Base-by-base conservation (phyloP, 2,888 invertebrate species). In the Drosophila subquinaria region DNA sequence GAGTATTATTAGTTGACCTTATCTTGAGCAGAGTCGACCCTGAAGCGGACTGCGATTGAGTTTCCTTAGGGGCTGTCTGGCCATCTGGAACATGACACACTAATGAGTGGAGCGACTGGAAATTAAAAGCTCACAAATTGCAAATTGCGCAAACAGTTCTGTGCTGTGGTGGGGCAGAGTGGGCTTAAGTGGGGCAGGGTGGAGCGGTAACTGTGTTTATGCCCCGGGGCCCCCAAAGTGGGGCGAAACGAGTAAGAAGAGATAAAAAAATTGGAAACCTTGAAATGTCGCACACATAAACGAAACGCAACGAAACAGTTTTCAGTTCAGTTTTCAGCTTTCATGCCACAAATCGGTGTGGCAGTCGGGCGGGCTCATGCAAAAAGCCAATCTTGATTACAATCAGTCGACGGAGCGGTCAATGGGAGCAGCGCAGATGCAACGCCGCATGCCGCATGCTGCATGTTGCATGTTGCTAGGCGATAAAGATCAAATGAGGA, bases 401-500 rank as follows among this genome's bases (percentile, higher is more conserved):
- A 86, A 86, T 86, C 86, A 81, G 79, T 88, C 65, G 64, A 68
- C 69, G 27, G 27, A 27, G 27, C 27, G 76, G 73, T 76, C 76
- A 65, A 67, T 70, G 84, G 63, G 57, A 65, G 75, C 56, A 67
- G n/a, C 61, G 47, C 60, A 47, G 68, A 60, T 59, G 64, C 64
- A 57, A 48, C 17, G 51, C 61, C 38, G 73, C 71, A 76, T 80
- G 81, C 82, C 78, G 82, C 88, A 79, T 79, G 80, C 85, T 82
- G 89, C 89, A 79, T 79, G 81, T 82, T 88, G 89, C 89, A 86
- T 86, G 85, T 85, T 80, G 83, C 90, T 67, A 45, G 81, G 84
- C 87, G 86, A 86, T 86, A 89, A 86, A 90, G 86, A 86, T 86
- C 90, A 90, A 86, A 86, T 86, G 87, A 86, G 84, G 87, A 90